phyloP scores from a whole-genome alignment of 2,888 invertebrate genomes.

The Himalopsyche anomala region DNA sequence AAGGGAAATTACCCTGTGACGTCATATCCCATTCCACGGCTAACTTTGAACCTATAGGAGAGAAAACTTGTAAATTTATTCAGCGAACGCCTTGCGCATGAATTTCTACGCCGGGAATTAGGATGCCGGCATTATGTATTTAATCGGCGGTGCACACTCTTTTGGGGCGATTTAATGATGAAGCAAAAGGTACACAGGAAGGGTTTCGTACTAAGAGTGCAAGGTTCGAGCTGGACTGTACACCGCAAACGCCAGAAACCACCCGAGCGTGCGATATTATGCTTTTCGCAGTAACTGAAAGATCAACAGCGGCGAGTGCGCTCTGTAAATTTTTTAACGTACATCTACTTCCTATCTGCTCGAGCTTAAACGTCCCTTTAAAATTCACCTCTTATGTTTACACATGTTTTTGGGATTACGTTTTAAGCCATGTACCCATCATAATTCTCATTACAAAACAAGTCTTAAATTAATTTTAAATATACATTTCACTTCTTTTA shows the following conservation, averaged over 20 bases:
- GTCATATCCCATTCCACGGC: slow-evolving; percentile 21
- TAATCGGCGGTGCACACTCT: slow-evolving; percentile 46
- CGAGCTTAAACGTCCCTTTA: neutral
- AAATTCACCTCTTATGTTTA: neutral
- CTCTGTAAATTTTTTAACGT: slow-evolving; percentile 12
- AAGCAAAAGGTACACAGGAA: slow-evolving; percentile 25
- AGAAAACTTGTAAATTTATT: slow-evolving; percentile 50
- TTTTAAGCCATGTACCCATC: neutral
- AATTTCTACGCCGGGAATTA: slow-evolving; percentile 51
- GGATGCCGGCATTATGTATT: slow-evolving; percentile 53
- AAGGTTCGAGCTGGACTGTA: neutral
- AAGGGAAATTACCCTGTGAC: slow-evolving; percentile 16
- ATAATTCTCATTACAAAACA: too few relatives aligned
- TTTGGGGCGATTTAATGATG: slow-evolving; percentile 39
- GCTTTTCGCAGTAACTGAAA: neutral
- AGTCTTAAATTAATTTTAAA: too few relatives aligned
- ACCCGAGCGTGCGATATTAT: neutral
- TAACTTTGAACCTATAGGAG: neutral
- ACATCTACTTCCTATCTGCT: neutral
- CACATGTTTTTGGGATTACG: neutral
- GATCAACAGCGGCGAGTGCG: neutral
- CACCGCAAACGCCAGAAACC: neutral
- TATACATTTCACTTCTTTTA: too few relatives aligned
- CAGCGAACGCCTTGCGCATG: slow-evolving; percentile 42
- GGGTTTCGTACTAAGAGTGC: neutral